A percentile compares a stretch with the other conserved stretches of the same genome.
Evolutionary conservation across 2,888 invertebrate species (phyloP).

Genomic region (Panzeria rudis): DNA sequence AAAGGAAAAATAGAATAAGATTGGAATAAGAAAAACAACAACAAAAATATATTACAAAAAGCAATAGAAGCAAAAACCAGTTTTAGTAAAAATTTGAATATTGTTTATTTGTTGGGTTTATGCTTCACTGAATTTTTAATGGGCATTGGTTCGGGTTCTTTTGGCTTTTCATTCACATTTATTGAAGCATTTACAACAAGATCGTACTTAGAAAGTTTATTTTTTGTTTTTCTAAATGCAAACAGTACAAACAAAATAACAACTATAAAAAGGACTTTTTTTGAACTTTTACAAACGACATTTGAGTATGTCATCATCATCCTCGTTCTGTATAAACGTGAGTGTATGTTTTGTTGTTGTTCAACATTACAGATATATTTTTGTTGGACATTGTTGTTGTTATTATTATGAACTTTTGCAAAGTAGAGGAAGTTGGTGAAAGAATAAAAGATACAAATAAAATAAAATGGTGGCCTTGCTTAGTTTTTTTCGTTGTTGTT

Average conservation of each 20-base stretch:
- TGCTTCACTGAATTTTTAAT: conserved; percentile 66
- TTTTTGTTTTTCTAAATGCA: conserved; percentile 29
- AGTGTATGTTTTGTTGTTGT: conserved; percentile 31
- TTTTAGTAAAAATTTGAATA: conserved; percentile 64
- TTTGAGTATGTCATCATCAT: conserved; percentile 70
- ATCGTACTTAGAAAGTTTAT: conserved; percentile 41
- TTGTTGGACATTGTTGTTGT: conserved; percentile 49
- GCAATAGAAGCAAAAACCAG: conserved; percentile 50
- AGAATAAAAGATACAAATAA: conserved; percentile 36
- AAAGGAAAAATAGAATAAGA: conserved; percentile 8
- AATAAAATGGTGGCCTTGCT: conserved; percentile 76
- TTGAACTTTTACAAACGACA: conserved; percentile 59
- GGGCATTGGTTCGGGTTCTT: conserved; percentile 61
- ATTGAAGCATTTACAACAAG: conserved; percentile 52
- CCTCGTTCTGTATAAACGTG: conserved; percentile 35
- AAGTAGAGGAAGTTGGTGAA: conserved; percentile 60
- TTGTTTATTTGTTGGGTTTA: conserved; percentile 72
- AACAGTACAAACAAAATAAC: conserved; percentile 42
- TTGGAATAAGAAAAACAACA: conserved; percentile 43
- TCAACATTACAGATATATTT: conserved; percentile 29
- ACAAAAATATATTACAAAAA: conserved; percentile 11
- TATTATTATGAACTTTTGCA: conserved; percentile 49
- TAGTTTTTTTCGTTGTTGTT: conserved; percentile 62
- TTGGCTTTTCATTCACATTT: conserved; percentile 51
- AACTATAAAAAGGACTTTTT: conserved; percentile 30